Conservation (phyloP, 2,797 vertebrate species). For the Zenarchopterus dispar region DNA sequence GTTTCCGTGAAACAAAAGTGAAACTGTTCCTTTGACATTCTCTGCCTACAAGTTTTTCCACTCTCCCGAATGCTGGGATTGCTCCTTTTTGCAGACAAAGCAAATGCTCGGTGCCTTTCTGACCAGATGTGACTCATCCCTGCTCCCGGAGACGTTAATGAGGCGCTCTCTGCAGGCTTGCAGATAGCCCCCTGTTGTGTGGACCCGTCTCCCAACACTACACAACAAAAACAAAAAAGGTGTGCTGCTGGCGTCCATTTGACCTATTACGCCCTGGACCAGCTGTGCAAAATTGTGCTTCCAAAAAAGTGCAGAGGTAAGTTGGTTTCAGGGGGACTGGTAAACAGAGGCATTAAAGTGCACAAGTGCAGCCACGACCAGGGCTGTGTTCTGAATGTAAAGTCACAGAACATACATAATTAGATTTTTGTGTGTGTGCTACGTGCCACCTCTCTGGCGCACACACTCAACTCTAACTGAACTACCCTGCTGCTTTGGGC, state of each 20-base stretch:
- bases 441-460: neutral
- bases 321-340: slow-evolving; percentile 50
- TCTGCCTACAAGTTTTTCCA: slow-evolving; percentile 24
- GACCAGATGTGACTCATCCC: slow-evolving; percentile 28
- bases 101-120: slow-evolving; percentile 20
- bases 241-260: slow-evolving; percentile 42
- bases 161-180: slow-evolving; percentile 52
- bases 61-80: slow-evolving; percentile 1
- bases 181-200: slow-evolving; percentile 62
- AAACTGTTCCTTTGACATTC: no score
- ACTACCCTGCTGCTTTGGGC: slow-evolving; percentile 43
- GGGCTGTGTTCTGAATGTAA: slow-evolving; percentile 46
- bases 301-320: slow-evolving; percentile 50
- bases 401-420: slow-evolving; percentile 44
- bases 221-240: slow-evolving; percentile 63
- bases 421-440: slow-evolving; percentile 33
- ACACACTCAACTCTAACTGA: slow-evolving; percentile 32
- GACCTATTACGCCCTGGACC: slow-evolving; percentile 42
- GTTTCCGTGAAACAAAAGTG: neutral
- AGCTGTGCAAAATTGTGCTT: slow-evolving; percentile 49
- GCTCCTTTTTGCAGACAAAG: slow-evolving; percentile 21
- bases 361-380: slow-evolving; percentile 37
- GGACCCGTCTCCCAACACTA: slow-evolving; percentile 51
- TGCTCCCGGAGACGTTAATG: slow-evolving; percentile 62
- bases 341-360: slow-evolving; percentile 48